phyloP scores from a whole-genome alignment of 2,797 vertebrate species.

The Cirrhinus mrigala region DNA sequence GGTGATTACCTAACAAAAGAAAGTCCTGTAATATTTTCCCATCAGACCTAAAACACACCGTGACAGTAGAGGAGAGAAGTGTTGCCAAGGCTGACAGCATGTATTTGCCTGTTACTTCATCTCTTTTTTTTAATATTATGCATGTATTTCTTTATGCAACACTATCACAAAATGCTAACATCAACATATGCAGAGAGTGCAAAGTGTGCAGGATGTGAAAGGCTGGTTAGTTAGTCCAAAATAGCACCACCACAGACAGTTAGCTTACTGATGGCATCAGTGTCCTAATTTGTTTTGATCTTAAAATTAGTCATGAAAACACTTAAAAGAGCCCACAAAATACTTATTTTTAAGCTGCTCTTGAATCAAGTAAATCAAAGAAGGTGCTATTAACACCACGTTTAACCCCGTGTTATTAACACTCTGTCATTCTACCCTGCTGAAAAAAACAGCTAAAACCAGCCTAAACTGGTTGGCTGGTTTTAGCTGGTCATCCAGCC shows the following conservation, averaged over 20 bases:
- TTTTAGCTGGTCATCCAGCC: too few relatives aligned
- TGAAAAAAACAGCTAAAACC: too few relatives aligned
- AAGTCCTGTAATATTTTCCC: constrained; percentile 20
- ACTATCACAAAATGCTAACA: constrained; percentile 4
- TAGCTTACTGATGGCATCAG: too few relatives aligned
- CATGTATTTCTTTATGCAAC: constrained; percentile 8
- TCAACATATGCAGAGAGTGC: constrained; percentile 14
- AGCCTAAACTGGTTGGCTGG: too few relatives aligned
- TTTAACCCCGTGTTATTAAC: neutral
- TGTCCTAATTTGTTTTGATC: neutral
- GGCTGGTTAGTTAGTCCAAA: neutral
- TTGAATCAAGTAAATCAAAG: neutral
- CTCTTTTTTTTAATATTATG: neutral
- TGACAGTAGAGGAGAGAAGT: constrained; percentile 18
- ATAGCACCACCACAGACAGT: neutral
- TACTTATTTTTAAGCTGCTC: neutral
- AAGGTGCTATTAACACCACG: neutral
- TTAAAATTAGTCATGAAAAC: neutral
- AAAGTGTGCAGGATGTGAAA: constrained; percentile 14
- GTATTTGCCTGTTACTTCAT: neutral
- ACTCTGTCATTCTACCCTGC: neutral
- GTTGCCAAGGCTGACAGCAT: neutral
- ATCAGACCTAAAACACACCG: neutral
- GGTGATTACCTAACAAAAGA: neutral
- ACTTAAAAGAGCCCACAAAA: neutral